A percentile compares a stretch with the other conserved stretches of the same genome.
phyloP scores from a whole-genome alignment of 2,888 invertebrate species.

The Leucozona laternaria region DNA sequence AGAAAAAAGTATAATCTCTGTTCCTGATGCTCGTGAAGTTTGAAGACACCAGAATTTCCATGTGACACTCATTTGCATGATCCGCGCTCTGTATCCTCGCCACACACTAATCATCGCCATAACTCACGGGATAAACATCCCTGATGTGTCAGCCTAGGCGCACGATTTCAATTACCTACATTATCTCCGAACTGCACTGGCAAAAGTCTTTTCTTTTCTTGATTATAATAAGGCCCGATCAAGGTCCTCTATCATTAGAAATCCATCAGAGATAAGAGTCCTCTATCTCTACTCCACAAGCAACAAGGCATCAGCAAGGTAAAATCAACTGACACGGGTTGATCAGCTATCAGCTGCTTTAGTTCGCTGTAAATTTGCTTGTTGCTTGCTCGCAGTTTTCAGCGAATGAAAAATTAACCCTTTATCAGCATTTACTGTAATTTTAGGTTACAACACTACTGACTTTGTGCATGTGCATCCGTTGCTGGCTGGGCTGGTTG shows the following conservation, averaged over 20 bases:
- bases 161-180: slow-evolving; percentile 15
- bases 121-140: slow-evolving; percentile 66
- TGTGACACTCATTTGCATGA: slow-evolving; percentile 71
- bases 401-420: slow-evolving; percentile 82
- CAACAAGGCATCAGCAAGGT: no score
- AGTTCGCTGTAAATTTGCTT: slow-evolving; percentile 48
- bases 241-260: slow-evolving; percentile 70
- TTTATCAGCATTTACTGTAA: slow-evolving; percentile 84
- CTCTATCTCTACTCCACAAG: slow-evolving; percentile 54
- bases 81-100: slow-evolving; percentile 32
- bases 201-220: slow-evolving; percentile 12
- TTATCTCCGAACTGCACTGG: slow-evolving; percentile 11
- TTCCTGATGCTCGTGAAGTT: slow-evolving; percentile 6
- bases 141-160: slow-evolving; percentile 22
- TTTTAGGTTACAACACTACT: slow-evolving; percentile 80
- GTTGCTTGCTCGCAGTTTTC: slow-evolving; percentile 69
- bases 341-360: slow-evolving; percentile 52
- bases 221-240: slow-evolving; percentile 62
- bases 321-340: slow-evolving; percentile 1
- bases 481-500: not conserved
- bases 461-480: slow-evolving; percentile 51
- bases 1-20: slow-evolving; percentile 17
- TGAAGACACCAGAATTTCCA: slow-evolving; percentile 17
- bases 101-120: slow-evolving; percentile 51
- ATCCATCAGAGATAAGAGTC: slow-evolving; percentile 64